phyloP scores from a whole-genome alignment of 2,797 vertebrate genomes.

The Anableps anableps region DNA sequence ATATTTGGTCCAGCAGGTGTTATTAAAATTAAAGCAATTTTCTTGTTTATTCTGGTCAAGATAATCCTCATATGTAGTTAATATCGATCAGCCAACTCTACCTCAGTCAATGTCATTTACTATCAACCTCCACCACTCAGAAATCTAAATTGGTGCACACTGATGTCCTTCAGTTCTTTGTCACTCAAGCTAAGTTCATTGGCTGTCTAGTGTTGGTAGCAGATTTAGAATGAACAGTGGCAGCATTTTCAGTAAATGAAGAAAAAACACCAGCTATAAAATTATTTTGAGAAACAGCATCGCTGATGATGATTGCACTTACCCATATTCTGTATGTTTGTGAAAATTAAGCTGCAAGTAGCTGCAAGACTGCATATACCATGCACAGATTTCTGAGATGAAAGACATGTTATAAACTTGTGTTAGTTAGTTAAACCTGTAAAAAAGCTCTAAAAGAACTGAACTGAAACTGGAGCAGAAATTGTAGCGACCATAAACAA shows the following conservation, averaged over 20 bases:
- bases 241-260: background rate
- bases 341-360: background rate
- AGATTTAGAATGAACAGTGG: background rate
- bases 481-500: no score
- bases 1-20: constrained; percentile 15
- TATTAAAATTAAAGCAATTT: background rate
- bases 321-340: background rate
- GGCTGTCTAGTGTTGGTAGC: background rate
- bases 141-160: background rate
- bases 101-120: constrained; percentile 26
- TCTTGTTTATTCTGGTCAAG: constrained; percentile 11
- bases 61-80: constrained; percentile 18
- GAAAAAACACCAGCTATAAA: background rate
- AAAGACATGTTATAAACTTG: background rate
- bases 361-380: background rate
- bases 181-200: constrained; percentile 2
- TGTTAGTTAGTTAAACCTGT: no score
- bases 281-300: background rate
- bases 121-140: background rate
- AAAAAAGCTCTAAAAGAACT: no score
- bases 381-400: background rate
- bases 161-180: constrained; percentile 4
- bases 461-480: no score
- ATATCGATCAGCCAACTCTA: constrained; percentile 41
- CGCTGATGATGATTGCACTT: background rate